These are phyloP conservation scores for Etia nguti DNA, from an alignment of 2,113 vertebrate species.

Conservation along the genomic window DNA sequence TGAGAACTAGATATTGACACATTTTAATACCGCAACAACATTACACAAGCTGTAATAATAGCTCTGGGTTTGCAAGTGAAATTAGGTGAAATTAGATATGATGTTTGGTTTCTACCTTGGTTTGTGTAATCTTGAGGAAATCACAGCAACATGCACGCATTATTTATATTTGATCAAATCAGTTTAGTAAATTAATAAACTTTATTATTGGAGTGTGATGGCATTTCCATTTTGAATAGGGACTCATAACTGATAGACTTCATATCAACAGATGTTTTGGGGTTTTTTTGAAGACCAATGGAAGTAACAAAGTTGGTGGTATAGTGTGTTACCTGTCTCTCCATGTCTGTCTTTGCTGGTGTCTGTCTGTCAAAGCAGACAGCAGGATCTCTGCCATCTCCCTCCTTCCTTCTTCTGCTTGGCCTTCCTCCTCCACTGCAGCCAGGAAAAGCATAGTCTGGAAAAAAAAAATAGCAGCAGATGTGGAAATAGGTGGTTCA, in stretches of 20 bases:
- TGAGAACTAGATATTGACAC: not conserved
- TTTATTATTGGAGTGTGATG: not conserved
- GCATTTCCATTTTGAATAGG: not conserved
- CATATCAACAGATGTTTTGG: not conserved
- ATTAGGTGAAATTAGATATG: not conserved
- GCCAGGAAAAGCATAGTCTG: conserved; percentile 82
- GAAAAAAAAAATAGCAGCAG: conserved; percentile 47
- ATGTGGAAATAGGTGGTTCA: not conserved
- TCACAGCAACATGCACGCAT: not conserved
- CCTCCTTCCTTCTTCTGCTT: conserved; percentile 71
- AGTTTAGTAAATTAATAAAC: not conserved
- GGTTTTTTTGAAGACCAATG: not conserved
- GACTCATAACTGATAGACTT: not conserved
- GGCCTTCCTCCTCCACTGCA: conserved; percentile 69
- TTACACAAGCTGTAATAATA: not conserved
- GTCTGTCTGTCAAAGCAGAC: conserved; percentile 79
- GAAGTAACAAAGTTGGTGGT: not conserved
- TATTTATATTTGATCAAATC: not conserved
- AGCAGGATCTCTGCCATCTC: conserved; percentile 80
- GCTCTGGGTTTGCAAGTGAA: not conserved
- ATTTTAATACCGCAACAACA: not conserved
- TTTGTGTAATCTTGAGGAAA: not conserved
- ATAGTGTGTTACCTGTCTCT: conserved; percentile 78
- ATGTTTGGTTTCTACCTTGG: not conserved
- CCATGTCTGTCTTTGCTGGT: conserved; percentile 88